These are phyloP conservation scores for Anabacerthia variegaticeps DNA, from an alignment of 2,797 vertebrate genomes.

Conservation along the genomic window DNA sequence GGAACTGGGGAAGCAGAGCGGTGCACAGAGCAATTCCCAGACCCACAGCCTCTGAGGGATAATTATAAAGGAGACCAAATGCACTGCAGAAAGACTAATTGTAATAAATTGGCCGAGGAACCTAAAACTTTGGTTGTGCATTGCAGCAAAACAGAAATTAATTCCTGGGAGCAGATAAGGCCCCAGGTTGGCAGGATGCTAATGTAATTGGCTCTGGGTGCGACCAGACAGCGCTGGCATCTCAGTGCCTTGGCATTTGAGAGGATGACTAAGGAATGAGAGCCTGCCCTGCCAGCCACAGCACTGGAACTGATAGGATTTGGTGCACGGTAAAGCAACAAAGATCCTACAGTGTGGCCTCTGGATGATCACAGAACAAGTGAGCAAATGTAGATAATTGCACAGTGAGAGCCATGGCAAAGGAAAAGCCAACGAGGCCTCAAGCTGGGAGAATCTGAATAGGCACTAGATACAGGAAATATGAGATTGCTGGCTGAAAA, in stretches of 20 bases:
- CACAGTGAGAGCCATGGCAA: not conserved
- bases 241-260: slow-evolving; percentile 23
- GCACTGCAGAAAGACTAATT: not conserved
- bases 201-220: slow-evolving; percentile 51
- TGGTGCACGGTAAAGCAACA: slow-evolving; percentile 10
- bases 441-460: not conserved
- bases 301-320: slow-evolving; percentile 49
- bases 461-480: not conserved
- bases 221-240: not conserved
- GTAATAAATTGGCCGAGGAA: slow-evolving; percentile 46
- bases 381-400: slow-evolving; percentile 20
- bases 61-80: not conserved
- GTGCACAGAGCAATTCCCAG: not conserved
- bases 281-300: slow-evolving; percentile 34
- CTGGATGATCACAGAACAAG: slow-evolving; percentile 31
- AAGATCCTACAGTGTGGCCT: not conserved
- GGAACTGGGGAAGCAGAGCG: not conserved
- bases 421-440: not conserved
- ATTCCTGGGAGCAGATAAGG: slow-evolving; percentile 47
- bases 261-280: slow-evolving; percentile 14
- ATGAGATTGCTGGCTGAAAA: not conserved
- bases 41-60: not conserved
- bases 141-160: slow-evolving; percentile 54
- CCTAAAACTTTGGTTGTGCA: slow-evolving; percentile 37
- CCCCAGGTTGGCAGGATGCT: slow-evolving; percentile 48